phyloP scores from a whole-genome alignment of 2,113 vertebrate species.

The Ophiodon elongatus region DNA sequence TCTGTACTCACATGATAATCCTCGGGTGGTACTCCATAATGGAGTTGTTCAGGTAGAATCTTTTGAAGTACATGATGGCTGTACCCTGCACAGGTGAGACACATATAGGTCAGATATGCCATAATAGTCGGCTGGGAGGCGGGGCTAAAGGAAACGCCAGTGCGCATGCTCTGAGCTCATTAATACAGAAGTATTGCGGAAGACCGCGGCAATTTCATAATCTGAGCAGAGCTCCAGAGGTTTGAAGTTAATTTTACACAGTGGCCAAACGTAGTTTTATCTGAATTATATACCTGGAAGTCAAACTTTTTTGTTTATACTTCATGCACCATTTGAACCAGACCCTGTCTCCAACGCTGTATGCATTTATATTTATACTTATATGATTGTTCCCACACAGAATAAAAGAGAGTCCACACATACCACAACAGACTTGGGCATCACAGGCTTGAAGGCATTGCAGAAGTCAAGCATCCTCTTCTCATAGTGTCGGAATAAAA shows the following conservation, averaged over 20 bases:
- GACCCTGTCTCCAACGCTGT: neutral
- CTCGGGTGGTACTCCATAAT: conserved; percentile 97
- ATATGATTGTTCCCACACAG: neutral
- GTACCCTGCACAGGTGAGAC: conserved; percentile 86
- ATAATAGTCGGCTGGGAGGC: neutral
- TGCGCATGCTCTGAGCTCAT: too few relatives aligned
- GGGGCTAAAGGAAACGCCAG: too few relatives aligned
- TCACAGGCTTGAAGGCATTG: conserved; percentile 90
- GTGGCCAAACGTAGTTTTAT: too few relatives aligned
- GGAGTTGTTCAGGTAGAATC: conserved; percentile 97
- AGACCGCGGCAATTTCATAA: too few relatives aligned
- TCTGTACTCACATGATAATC: conserved; percentile 93
- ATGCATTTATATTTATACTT: neutral
- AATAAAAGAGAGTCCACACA: conserved; percentile 51
- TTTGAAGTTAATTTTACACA: too few relatives aligned
- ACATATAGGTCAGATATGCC: neutral
- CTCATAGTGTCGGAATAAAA: conserved; percentile 93
- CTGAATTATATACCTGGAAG: too few relatives aligned
- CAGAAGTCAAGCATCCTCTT: conserved; percentile 94
- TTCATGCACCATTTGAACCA: too few relatives aligned
- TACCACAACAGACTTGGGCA: conserved; percentile 97
- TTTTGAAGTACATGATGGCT: conserved; percentile 95
- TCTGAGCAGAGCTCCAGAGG: too few relatives aligned
- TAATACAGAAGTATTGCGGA: too few relatives aligned
- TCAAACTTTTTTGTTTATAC: too few relatives aligned